Conservation (phyloP, 37 sponge, comb jelly and placozoan genomes). For the Cladorhizidae sp. region DNA sequence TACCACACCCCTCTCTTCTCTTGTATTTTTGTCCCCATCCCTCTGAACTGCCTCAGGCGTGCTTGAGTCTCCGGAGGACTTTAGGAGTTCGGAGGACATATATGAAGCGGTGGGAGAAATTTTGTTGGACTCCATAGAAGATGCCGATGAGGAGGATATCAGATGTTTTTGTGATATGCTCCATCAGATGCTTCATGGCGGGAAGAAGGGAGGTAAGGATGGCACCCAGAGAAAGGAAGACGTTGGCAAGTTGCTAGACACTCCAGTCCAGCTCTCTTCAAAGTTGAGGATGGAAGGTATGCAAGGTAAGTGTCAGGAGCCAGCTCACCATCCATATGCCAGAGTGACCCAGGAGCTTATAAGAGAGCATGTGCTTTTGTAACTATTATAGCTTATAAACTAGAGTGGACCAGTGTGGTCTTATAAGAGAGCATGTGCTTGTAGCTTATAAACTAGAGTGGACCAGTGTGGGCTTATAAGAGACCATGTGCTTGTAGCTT, state of each 20-base stretch:
- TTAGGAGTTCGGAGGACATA: slow-evolving; percentile 52
- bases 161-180: slow-evolving; percentile 33
- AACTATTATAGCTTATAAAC: too few relatives aligned
- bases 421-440: too few relatives aligned
- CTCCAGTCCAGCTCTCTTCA: slow-evolving; percentile 56
- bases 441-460: too few relatives aligned
- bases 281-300: slow-evolving; percentile 31
- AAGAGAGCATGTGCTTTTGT: too few relatives aligned
- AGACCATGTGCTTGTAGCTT: too few relatives aligned
- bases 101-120: slow-evolving; percentile 70
- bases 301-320: too few relatives aligned
- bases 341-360: too few relatives aligned
- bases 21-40: too few relatives aligned
- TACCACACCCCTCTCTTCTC: too few relatives aligned
- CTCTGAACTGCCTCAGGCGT: slow-evolving; percentile 54
- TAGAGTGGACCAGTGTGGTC: too few relatives aligned
- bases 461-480: too few relatives aligned
- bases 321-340: too few relatives aligned
- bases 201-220: neutral
- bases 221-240: neutral
- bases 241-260: slow-evolving; percentile 41
- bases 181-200: slow-evolving; percentile 12
- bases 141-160: slow-evolving; percentile 23
- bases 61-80: slow-evolving; percentile 60
- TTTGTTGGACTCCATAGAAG: slow-evolving; percentile 37